phyloP scores from a whole-genome alignment of 2,113 vertebrate genomes.

The Diglossa brunneiventris region DNA sequence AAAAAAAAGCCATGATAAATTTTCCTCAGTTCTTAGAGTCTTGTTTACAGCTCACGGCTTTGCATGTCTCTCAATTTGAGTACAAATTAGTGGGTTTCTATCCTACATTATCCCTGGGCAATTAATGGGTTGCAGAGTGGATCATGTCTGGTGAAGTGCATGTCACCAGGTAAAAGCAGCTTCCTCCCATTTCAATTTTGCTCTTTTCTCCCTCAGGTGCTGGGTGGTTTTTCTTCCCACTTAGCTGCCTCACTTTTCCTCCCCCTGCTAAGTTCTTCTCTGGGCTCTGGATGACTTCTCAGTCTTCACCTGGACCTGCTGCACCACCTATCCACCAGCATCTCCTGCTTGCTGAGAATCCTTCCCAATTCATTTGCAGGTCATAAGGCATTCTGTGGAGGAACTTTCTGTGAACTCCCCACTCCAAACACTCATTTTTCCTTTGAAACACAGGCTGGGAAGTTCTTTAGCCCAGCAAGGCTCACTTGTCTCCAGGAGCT shows the following conservation, averaged over 20 bases:
- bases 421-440: background rate
- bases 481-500: background rate
- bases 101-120: background rate
- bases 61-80: background rate
- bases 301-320: background rate
- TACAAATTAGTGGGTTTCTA: background rate
- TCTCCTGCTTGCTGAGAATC: background rate
- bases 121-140: background rate
- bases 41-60: background rate
- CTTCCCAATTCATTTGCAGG: background rate
- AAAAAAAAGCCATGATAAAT: background rate
- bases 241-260: background rate
- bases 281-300: background rate
- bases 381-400: background rate
- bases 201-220: background rate
- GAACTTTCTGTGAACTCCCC: background rate
- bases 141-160: background rate
- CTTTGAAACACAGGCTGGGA: background rate
- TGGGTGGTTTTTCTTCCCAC: background rate
- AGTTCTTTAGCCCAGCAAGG: background rate
- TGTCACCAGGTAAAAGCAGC: background rate
- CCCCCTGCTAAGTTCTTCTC: background rate
- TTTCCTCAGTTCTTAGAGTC: background rate
- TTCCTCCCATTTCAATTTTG: background rate
- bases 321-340: background rate